Percentiles rank a stretch among this genome's conserved stretches.
phyloP scores from a whole-genome alignment of 2,888 invertebrate species.

The Allacma fusca region DNA sequence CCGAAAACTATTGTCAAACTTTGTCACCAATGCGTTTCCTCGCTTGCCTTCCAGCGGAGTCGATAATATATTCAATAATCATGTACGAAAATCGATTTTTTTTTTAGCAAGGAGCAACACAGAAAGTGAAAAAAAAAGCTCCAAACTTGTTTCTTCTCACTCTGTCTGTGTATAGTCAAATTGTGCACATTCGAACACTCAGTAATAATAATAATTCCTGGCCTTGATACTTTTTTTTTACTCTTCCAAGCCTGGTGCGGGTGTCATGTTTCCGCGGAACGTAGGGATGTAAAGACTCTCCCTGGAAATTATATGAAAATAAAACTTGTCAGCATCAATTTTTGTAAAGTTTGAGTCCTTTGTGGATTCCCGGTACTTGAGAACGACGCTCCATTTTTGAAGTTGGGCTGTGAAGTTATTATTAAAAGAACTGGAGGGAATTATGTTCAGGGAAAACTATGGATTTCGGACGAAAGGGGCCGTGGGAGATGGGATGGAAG shows the following conservation, averaged over 20 bases:
- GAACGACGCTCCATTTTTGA: no score
- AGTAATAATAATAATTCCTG: neutral
- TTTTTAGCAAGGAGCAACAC: slow-evolving; percentile 20
- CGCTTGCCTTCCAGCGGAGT: slow-evolving; percentile 45
- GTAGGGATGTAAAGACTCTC: no score
- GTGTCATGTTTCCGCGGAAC: no score
- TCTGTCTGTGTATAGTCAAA: neutral
- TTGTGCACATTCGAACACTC: neutral
- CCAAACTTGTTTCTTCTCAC: neutral
- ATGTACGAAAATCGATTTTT: slow-evolving; percentile 52
- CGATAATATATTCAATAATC: slow-evolving; percentile 58
- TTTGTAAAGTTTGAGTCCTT: no score
- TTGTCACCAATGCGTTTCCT: slow-evolving; percentile 41
- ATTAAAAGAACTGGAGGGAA: neutral
- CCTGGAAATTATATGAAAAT: no score
- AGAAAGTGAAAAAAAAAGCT: slow-evolving; percentile 12
- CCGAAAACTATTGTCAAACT: slow-evolving; percentile 50
- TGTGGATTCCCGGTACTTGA: no score
- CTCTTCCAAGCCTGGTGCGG: no score
- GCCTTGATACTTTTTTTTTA: neutral
- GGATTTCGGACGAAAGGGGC: neutral
- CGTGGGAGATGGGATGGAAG: neutral
- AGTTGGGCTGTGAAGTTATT: no score
- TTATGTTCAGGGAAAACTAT: neutral
- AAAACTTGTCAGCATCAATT: no score